Base-by-base conservation (phyloP, 2,797 vertebrate species). In the Phalloptychus januarius region DNA sequence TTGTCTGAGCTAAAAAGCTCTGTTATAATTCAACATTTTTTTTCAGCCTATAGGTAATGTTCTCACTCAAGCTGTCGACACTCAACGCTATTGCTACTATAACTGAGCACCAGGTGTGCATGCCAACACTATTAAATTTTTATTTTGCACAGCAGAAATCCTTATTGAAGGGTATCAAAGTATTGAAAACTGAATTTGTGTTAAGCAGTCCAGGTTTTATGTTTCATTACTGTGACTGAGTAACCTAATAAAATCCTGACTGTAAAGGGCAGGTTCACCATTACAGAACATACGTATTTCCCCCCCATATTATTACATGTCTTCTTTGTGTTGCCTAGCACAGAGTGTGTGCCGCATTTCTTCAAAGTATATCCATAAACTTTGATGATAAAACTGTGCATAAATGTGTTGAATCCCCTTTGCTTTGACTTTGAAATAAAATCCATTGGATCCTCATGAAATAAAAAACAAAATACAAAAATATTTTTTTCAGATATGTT, bases 61-160 rank as follows among this genome's bases (percentile, higher is more conserved):
- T 86, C 92, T 90, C 78, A 79, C 81, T 80, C 78, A 72, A 76
- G 76, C 85, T 79, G 87, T 93, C 85, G 83, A 83, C 86, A 76
- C 86, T 78, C 82, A 74, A 83, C n/a, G 48, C 82, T 80, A 84
- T 83, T 85, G 82, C 80, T 71, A 74, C 85, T 89, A 87, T 82
- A 87, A 78, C 77, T 63, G 88, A 89, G 86, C 23, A 87, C 90
- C 92, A 94, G 92, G 86, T 91, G 91, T 81, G 82, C 61, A 6
- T 61, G 10, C 36, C 76, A 48, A 77, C 63, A 80, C 88, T 81
- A 63, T 23, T 44, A 36, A 36, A 61, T 78, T 81, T 83, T 87
- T 18, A 84, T 89, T 88, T 77, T 56, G 71, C 20, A 48, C 56
- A 38, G 61, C 20, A 38, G 72, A 70, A 83, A 80, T 48, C 38